Conservation (phyloP, 2,797 vertebrate genomes). For the Sylvilagus floridanus region DNA sequence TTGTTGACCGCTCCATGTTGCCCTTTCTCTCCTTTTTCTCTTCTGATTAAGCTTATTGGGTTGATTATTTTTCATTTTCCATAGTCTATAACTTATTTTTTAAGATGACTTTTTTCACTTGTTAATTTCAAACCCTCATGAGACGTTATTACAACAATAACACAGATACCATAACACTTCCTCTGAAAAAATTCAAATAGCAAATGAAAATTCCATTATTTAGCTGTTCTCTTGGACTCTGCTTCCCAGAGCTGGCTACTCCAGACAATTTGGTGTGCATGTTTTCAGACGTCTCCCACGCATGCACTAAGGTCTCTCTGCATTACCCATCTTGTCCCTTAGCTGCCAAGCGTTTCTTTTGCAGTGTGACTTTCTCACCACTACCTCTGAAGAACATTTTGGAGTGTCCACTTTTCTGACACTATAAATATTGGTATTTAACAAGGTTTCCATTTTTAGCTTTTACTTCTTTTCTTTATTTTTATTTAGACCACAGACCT, state of each 20-base stretch:
- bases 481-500: conserved; percentile 41
- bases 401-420: neutral
- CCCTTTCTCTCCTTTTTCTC: conserved; percentile 58
- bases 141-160: conserved; percentile 44
- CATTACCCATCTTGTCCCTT: neutral
- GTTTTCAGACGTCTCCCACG: neutral
- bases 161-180: neutral
- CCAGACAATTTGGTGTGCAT: neutral
- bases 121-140: conserved; percentile 28
- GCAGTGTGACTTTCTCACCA: neutral
- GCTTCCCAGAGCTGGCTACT: neutral
- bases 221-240: neutral
- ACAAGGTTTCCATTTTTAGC: conserved; percentile 8
- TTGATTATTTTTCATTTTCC: conserved; percentile 47
- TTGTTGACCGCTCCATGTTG: neutral
- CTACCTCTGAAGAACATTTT: neutral
- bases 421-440: neutral
- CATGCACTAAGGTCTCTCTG: neutral
- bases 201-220: neutral
- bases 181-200: conserved; percentile 47
- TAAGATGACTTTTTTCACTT: neutral
- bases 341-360: neutral
- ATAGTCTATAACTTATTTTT: neutral
- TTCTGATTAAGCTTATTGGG: conserved; percentile 52
- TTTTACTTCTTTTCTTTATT: neutral